Conservation (phyloP, 2,113 vertebrate species). For the Erinaceus europaeus region DNA sequence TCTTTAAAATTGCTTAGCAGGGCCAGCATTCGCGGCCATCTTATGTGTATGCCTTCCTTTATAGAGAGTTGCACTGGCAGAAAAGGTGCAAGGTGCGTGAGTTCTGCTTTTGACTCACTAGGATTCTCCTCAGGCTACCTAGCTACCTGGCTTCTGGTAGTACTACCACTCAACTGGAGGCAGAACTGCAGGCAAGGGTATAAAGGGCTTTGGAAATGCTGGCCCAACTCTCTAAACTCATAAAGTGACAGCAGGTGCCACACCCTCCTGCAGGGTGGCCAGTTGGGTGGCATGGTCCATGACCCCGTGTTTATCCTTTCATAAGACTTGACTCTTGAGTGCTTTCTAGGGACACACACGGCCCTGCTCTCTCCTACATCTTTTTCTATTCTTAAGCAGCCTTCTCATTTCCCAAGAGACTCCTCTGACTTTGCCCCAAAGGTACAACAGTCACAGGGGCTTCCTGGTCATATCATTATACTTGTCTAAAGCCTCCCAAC, state of each 20-base stretch:
- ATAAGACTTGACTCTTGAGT: background rate
- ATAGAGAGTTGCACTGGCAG: constrained; percentile 19
- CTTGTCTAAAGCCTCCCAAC: background rate
- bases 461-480: background rate
- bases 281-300: background rate
- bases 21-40: constrained; percentile 1
- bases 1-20: constrained; percentile 41
- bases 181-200: background rate
- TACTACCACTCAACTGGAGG: background rate
- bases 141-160: background rate
- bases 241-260: constrained; percentile 27
- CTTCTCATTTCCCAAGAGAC: background rate
- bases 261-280: background rate
- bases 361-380: background rate
- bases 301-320: background rate
- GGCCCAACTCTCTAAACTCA: background rate
- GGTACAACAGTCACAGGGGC: background rate
- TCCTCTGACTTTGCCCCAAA: background rate
- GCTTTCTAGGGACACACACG: background rate
- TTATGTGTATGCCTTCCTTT: constrained; percentile 5
- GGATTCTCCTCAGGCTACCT: background rate
- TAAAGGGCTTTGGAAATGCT: background rate
- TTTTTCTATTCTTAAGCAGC: background rate
- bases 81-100: background rate
- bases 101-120: constrained; percentile 36